phyloP scores from a whole-genome alignment of 2,888 invertebrate species.

The Cephus pygmeus region DNA sequence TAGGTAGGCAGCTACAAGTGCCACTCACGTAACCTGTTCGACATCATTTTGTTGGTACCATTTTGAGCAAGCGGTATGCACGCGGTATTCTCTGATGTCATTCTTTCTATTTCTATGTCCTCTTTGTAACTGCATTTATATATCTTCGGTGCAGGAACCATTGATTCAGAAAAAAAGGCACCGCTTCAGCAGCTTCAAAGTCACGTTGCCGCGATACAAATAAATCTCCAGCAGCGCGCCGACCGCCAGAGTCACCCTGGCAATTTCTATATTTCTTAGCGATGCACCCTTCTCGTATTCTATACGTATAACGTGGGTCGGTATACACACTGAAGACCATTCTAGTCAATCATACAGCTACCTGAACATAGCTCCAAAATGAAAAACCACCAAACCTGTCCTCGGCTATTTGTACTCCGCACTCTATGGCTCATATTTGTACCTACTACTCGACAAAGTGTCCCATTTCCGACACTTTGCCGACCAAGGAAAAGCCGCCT shows the following conservation, averaged over 20 bases:
- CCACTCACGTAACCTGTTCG: not conserved
- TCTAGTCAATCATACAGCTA: not conserved
- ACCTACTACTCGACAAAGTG: not conserved
- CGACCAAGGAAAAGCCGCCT: not conserved
- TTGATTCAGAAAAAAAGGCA: not conserved
- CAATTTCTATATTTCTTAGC: conserved; percentile 1
- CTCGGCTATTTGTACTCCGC: not conserved
- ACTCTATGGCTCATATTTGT: not conserved
- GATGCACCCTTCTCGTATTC: not conserved
- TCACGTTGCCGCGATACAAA: not conserved
- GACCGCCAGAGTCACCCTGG: conserved; percentile 1
- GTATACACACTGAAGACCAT: not conserved
- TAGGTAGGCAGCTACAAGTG: not conserved
- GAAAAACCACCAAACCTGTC: not conserved
- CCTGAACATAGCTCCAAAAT: not conserved
- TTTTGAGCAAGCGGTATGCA: not conserved
- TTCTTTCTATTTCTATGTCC: not conserved
- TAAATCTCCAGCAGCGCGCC: not conserved
- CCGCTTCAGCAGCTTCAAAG: not conserved
- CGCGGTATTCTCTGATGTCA: not conserved
- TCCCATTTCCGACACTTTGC: not conserved
- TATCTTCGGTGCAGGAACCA: not conserved
- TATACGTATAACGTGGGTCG: not conserved
- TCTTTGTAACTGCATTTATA: not conserved
- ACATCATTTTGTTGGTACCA: not conserved